These are phyloP conservation scores for Orestias chungarensis DNA, from an alignment of 2,797 vertebrate species.

Conservation along the genomic window DNA sequence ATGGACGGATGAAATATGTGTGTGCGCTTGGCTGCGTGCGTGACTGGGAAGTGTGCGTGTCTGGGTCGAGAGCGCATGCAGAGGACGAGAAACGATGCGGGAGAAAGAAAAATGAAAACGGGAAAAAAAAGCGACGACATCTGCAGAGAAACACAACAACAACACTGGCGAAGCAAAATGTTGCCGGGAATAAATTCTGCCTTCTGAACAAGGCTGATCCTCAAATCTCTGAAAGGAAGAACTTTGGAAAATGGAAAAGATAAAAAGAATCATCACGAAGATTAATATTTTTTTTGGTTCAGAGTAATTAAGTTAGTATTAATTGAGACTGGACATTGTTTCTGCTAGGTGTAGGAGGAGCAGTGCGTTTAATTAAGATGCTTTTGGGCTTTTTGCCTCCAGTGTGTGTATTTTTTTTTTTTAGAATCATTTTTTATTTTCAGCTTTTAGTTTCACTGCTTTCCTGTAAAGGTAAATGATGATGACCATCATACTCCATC, in stretches of 20 bases:
- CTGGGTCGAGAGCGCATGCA: slow-evolving; percentile 93
- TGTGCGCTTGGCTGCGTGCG: slow-evolving; percentile 81
- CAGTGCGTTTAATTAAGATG: slow-evolving; percentile 80
- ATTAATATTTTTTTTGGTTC: slow-evolving; percentile 66
- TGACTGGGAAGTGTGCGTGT: slow-evolving; percentile 77
- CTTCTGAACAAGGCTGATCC: slow-evolving; percentile 87
- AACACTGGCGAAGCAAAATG: slow-evolving; percentile 59
- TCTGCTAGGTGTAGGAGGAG: slow-evolving; percentile 88
- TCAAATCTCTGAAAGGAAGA: slow-evolving; percentile 79
- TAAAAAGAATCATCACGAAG: slow-evolving; percentile 83
- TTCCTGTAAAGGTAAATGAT: slow-evolving; percentile 89
- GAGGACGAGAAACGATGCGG: slow-evolving; percentile 68
- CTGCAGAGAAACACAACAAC: slow-evolving; percentile 67
- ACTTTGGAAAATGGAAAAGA: slow-evolving; percentile 68
- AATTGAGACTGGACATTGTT: slow-evolving; percentile 95
- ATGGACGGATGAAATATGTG: slow-evolving; percentile 82
- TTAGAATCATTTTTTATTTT: slow-evolving; percentile 67
- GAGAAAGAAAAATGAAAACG: too few relatives aligned
- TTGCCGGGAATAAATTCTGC: slow-evolving; percentile 79
- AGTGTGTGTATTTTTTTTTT: slow-evolving; percentile 84
- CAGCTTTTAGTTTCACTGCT: slow-evolving; percentile 91
- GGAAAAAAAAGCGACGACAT: slow-evolving; percentile 65
- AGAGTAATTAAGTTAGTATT: slow-evolving; percentile 83
- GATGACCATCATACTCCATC: slow-evolving; percentile 69
- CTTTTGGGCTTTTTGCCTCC: slow-evolving; percentile 90